These are phyloP conservation scores for Girardinus metallicus DNA, from an alignment of 2,797 vertebrate species.

Conservation along the genomic window DNA sequence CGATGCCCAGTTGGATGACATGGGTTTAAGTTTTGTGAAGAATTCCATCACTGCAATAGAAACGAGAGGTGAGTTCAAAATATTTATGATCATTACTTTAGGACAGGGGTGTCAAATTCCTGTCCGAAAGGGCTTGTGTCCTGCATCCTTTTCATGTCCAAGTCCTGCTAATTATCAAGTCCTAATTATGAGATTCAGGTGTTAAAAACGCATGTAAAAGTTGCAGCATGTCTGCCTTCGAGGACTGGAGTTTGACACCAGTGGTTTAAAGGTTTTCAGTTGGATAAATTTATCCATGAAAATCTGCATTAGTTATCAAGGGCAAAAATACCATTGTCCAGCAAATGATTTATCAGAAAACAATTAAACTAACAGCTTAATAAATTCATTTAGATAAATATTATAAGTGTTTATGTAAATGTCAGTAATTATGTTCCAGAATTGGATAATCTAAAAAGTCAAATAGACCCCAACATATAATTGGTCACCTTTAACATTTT, in stretches of 20 bases:
- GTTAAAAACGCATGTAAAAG: neutral
- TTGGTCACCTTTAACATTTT: neutral
- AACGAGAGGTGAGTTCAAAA: conserved; percentile 84
- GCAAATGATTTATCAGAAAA: neutral
- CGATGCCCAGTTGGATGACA: conserved; percentile 90
- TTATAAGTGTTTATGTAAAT: neutral
- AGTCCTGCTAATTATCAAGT: neutral
- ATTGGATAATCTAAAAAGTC: neutral
- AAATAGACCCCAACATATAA: neutral
- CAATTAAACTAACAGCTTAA: neutral
- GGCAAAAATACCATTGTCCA: neutral
- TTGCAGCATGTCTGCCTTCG: neutral
- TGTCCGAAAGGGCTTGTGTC: neutral
- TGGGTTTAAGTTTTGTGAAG: conserved; percentile 91
- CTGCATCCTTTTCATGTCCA: neutral
- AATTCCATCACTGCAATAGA: conserved; percentile 94
- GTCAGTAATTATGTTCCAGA: neutral
- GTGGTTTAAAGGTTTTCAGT: neutral
- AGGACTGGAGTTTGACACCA: neutral
- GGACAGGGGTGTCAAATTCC: neutral
- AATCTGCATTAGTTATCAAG: neutral
- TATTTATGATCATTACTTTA: neutral
- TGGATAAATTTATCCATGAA: neutral
- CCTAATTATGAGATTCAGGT: neutral
- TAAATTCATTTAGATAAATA: neutral